These are phyloP conservation scores for Microchrysa polita DNA, from an alignment of 2,888 invertebrate species.

Conservation along the genomic window DNA sequence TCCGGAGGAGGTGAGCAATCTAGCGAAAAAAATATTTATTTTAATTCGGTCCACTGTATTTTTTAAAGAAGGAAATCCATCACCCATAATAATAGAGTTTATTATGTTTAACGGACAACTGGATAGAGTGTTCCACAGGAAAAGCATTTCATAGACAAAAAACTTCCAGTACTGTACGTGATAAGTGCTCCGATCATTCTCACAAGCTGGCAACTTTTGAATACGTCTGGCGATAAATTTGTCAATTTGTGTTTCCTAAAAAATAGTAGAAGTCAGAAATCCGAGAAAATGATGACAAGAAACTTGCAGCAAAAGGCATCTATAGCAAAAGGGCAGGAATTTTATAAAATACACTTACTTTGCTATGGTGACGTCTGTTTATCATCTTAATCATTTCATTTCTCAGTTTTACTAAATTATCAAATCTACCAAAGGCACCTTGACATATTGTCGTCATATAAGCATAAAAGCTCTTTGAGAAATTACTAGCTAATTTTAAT, in stretches of 20 bases:
- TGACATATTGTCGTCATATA: conserved; percentile 68
- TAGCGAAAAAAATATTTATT: conserved; percentile 18
- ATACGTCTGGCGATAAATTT: conserved; percentile 62
- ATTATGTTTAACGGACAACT: conserved; percentile 66
- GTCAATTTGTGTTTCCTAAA: conserved; percentile 62
- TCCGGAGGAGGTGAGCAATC: conserved; percentile 49
- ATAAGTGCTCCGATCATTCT: conserved; percentile 54
- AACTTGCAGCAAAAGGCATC: too few species aligned
- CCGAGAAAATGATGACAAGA: too few species aligned
- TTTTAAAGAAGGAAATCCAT: neutral
- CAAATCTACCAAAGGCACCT: conserved; percentile 56
- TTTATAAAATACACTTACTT: too few species aligned
- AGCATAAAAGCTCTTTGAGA: conserved; percentile 74
- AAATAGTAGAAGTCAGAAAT: conserved; percentile 16
- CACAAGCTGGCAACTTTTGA: conserved; percentile 55
- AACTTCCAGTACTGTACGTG: conserved; percentile 67
- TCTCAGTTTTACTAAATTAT: conserved; percentile 54
- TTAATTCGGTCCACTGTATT: too few species aligned
- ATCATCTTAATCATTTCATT: conserved; percentile 57
- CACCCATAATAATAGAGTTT: conserved; percentile 64
- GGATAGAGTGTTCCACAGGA: conserved; percentile 74
- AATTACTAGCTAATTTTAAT: conserved; percentile 66
- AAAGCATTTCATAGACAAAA: conserved; percentile 72
- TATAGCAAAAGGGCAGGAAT: too few species aligned
- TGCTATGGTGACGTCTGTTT: conserved; percentile 58